Conservation (phyloP, 2,113 vertebrate genomes). For the Cathartes aura region DNA sequence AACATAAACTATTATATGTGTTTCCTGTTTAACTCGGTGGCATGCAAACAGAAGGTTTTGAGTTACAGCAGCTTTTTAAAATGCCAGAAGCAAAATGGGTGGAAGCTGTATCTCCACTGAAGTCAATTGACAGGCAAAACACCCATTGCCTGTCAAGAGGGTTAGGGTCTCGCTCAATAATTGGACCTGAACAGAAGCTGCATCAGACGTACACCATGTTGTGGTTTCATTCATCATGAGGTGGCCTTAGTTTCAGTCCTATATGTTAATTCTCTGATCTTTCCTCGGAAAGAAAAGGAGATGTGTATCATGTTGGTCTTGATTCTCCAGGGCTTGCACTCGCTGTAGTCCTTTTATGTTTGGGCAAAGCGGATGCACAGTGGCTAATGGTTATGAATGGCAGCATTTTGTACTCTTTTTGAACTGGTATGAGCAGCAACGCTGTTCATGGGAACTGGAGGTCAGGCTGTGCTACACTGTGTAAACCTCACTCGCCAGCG, state of each 20-base stretch:
- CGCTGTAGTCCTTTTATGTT: background rate
- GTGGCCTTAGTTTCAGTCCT: background rate
- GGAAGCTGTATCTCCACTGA: background rate
- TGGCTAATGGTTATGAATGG: accelerated
- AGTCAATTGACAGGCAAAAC: background rate
- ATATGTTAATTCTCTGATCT: background rate
- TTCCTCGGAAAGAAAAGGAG: background rate
- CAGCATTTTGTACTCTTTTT: background rate
- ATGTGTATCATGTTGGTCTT: background rate
- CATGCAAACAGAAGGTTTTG: constrained; percentile 32
- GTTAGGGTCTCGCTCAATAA: background rate
- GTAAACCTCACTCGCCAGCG: background rate
- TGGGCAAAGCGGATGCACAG: background rate
- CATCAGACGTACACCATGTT: background rate
- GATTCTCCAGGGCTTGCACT: background rate
- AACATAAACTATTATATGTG: constrained; percentile 34
- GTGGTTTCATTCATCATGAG: background rate
- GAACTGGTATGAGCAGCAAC: background rate
- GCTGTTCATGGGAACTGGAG: background rate
- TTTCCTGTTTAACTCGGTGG: constrained; percentile 55
- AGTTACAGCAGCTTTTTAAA: constrained; percentile 47
- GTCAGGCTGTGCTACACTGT: background rate
- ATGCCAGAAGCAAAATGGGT: background rate
- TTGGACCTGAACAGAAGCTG: background rate
- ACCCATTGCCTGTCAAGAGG: background rate